phyloP scores from a whole-genome alignment of 2,888 invertebrate species.

The Troides aeacus region DNA sequence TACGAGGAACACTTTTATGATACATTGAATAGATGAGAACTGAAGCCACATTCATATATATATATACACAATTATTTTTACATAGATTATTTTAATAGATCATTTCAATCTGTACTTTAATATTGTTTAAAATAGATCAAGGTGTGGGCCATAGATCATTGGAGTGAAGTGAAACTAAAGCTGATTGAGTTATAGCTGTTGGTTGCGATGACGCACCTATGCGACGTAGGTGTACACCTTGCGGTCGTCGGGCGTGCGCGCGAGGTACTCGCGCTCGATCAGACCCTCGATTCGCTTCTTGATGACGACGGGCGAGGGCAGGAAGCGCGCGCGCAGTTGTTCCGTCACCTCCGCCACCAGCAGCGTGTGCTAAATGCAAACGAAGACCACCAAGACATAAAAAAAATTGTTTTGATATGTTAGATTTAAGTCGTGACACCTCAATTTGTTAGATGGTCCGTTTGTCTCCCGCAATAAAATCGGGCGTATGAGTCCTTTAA shows the following conservation, averaged over 20 bases:
- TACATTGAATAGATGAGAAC: slow-evolving; percentile 59
- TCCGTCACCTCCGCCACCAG: slow-evolving; percentile 98
- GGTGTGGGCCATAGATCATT: neutral
- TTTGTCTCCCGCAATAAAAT: too few relatives aligned
- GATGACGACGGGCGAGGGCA: slow-evolving; percentile 98
- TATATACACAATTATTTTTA: slow-evolving; percentile 68
- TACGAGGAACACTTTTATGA: slow-evolving; percentile 65
- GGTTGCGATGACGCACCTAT: slow-evolving; percentile 71
- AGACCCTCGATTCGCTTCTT: slow-evolving; percentile 99
- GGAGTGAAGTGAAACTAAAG: slow-evolving; percentile 1
- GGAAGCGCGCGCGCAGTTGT: slow-evolving; percentile 97
- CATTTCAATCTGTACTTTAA: slow-evolving; percentile 37
- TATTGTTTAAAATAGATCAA: slow-evolving; percentile 24
- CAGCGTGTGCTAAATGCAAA: slow-evolving; percentile 87
- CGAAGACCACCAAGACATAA: slow-evolving; percentile 22
- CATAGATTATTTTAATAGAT: slow-evolving; percentile 41
- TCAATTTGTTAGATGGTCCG: too few relatives aligned
- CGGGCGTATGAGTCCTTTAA: too few relatives aligned
- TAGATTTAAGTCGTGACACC: too few relatives aligned
- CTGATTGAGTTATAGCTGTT: neutral
- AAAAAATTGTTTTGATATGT: too few relatives aligned
- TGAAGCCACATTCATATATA: slow-evolving; percentile 55
- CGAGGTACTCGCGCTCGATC: slow-evolving; percentile 99
- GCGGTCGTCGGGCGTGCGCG: slow-evolving; percentile 97
- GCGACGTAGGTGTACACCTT: slow-evolving; percentile 98